Evolutionary conservation across 2,797 vertebrate species (phyloP), one percentile per base, ranked within the genome.

Genomic region (Limosa lapponica): DNA sequence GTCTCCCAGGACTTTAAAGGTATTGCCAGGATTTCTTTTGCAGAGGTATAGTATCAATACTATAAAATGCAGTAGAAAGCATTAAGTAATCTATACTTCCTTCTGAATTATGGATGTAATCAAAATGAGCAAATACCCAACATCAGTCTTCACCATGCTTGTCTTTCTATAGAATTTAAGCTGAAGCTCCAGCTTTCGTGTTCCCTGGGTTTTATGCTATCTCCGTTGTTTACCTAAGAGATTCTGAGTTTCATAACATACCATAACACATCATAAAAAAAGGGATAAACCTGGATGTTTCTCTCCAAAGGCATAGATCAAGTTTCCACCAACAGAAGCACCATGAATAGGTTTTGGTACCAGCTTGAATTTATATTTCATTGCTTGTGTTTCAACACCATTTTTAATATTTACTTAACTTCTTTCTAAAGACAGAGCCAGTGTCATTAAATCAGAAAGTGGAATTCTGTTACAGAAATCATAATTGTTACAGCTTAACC

Each of bases 41-140:
- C 86, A 58, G 61, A 84, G 54, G 79, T 91, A 28, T 5, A 55
- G 71, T 39, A 82, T 87, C 92, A 97, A 95, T 84, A 82, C 91
- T 24, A 81, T 79, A 93, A 96, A 91, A 95, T 58, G 64, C 81
- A 89, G 57, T 59, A 77, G 95, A 96, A 95, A 96, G 91, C 72
- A 96, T 97, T 93, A 97, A 96, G 92, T 90, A 95, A 97, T 94
- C 22, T 37, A 92, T 66, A 84, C 89, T 96, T 95, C 90, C 94
- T 89, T 77, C 86, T 97, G 97, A 98, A 98, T 98, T 98, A 98
- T 79, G 96, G 95, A 97, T 96, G 86, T 70, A 96, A 97, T 97
- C 96, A 97, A 97, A 97, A 89, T 43, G 65, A 93, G 90, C 67
- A 95, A 94, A 95, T 66, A 95, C 65, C 91, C 80, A 91, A 18